phyloP scores from a whole-genome alignment of 2,888 invertebrate genomes.

The Lissonota sp. region DNA sequence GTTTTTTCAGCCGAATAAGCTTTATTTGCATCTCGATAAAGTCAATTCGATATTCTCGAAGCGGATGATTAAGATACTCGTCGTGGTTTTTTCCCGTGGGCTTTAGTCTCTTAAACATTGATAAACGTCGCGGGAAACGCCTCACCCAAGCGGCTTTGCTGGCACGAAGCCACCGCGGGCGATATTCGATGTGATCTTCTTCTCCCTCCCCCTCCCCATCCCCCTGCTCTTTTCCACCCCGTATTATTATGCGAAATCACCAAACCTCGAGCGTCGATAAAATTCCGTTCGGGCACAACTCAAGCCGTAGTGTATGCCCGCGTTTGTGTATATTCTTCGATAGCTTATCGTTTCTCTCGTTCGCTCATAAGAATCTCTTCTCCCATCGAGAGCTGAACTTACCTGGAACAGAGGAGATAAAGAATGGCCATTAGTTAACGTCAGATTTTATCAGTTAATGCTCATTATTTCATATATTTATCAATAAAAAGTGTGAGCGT shows the following conservation, averaged over 20 bases:
- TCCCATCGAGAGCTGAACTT: constrained; percentile 67
- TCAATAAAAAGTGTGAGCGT: no score
- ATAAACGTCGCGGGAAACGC: constrained; percentile 72
- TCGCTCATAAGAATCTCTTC: background rate
- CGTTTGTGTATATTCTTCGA: constrained; percentile 24
- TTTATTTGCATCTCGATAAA: no score
- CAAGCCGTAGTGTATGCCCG: constrained; percentile 28
- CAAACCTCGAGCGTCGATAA: constrained; percentile 61
- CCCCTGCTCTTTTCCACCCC: no score
- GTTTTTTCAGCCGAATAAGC: no score
- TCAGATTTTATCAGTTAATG: no score
- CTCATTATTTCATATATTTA: no score
- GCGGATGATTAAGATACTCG: constrained; percentile 67
- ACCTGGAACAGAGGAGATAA: constrained; percentile 79
- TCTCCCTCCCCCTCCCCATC: constrained; percentile 51
- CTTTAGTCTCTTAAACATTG: constrained; percentile 68
- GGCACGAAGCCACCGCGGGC: constrained; percentile 76
- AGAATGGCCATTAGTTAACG: no score
- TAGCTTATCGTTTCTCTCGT: constrained; percentile 31
- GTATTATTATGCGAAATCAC: constrained; percentile 55
- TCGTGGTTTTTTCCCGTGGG: constrained; percentile 60
- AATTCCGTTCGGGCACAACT: constrained; percentile 59
- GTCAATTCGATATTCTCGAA: no score
- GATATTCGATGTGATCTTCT: constrained; percentile 75
- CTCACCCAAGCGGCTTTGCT: constrained; percentile 68